These are phyloP conservation scores for Scrobipalpa atriplicella DNA, from an alignment of 2,888 invertebrate genomes.

Conservation along the genomic window DNA sequence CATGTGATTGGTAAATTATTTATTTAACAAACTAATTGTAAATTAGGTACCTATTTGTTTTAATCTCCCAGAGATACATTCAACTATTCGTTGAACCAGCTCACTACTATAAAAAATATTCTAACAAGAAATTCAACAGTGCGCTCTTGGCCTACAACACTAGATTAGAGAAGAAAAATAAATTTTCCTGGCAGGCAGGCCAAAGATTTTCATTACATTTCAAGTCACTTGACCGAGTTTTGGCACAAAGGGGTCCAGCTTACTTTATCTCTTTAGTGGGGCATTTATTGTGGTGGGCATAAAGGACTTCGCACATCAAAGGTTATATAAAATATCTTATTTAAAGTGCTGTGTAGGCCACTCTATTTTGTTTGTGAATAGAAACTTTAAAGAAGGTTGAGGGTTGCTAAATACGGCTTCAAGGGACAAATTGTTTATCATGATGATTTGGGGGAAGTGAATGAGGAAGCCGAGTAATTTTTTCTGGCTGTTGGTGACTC, in stretches of 20 bases:
- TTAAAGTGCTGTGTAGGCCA: neutral
- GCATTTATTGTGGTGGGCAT: constrained; percentile 70
- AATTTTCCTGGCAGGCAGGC: constrained; percentile 50
- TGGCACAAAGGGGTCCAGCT: constrained; percentile 59
- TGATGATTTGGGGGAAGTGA: too few relatives aligned
- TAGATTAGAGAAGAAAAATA: constrained; percentile 56
- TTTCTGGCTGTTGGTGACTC: too few relatives aligned
- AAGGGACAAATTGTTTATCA: neutral
- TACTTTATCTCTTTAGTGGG: constrained; percentile 69
- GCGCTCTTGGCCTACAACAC: neutral
- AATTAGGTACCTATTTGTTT: too few relatives aligned
- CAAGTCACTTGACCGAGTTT: constrained; percentile 64
- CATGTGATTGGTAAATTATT: too few relatives aligned
- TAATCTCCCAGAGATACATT: too few relatives aligned
- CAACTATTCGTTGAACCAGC: too few relatives aligned
- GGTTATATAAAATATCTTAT: constrained; percentile 31
- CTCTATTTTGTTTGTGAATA: constrained; percentile 1
- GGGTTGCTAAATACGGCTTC: neutral
- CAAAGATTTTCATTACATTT: constrained; percentile 71
- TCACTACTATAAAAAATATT: too few relatives aligned
- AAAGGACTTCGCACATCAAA: constrained; percentile 58
- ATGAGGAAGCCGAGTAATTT: too few relatives aligned
- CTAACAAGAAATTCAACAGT: too few relatives aligned
- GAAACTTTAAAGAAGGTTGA: neutral
- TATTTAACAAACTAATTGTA: too few relatives aligned